Conservation (phyloP, 2,113 vertebrate genomes). For the Ammospiza caudacuta region DNA sequence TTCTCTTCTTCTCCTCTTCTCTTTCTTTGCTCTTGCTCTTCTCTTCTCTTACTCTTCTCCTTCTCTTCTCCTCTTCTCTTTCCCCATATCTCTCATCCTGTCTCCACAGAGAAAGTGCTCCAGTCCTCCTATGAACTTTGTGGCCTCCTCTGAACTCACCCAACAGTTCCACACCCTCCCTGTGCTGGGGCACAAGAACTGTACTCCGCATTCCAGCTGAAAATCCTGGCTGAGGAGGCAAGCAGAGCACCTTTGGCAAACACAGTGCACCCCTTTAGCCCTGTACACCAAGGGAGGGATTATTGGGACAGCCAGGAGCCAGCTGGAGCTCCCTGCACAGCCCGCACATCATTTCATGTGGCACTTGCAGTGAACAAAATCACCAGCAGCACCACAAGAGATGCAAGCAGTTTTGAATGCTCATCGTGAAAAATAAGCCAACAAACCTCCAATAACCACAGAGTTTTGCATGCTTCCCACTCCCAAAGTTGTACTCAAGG, state of each 20-base stretch:
- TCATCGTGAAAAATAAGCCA: neutral
- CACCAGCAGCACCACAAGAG: neutral
- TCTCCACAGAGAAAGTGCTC: neutral
- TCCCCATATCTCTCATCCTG: neutral
- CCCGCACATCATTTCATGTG: neutral
- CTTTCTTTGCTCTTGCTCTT: too few species aligned
- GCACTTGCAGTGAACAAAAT: neutral
- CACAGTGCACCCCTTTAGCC: neutral
- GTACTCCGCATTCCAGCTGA: neutral
- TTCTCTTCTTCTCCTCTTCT: too few species aligned
- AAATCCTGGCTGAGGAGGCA: neutral
- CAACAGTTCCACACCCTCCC: neutral
- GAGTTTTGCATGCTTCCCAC: neutral
- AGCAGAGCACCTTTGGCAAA: neutral
- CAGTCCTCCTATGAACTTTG: neutral
- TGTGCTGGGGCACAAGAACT: neutral
- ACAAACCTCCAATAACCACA: neutral
- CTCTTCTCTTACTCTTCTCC: too few species aligned
- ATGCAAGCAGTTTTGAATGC: neutral
- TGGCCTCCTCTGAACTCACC: neutral
- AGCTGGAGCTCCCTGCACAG: neutral
- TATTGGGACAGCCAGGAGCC: neutral
- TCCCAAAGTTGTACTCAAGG: neutral
- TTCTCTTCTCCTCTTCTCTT: too few species aligned
- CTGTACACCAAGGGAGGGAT: fast-evolving